Conservation (phyloP, 2,888 invertebrate genomes). For the Eupithecia vulgata region DNA sequence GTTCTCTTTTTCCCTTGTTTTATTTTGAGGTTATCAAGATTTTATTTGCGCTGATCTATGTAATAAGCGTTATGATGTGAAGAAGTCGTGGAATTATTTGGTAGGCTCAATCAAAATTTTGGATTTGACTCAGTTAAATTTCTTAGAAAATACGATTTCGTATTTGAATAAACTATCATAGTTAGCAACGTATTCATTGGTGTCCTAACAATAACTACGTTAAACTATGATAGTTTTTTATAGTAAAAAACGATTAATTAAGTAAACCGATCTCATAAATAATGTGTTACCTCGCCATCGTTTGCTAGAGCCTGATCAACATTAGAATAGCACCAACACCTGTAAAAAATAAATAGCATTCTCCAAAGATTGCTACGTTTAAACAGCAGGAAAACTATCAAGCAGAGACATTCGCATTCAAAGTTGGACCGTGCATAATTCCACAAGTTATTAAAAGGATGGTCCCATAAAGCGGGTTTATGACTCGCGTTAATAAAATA, state of each 20-base stretch:
- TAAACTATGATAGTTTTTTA: no score
- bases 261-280: background rate
- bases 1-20: background rate
- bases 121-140: no score
- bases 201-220: no score
- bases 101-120: background rate
- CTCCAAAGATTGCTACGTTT: background rate
- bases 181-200: no score
- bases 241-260: background rate
- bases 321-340: background rate
- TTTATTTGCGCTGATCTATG: background rate
- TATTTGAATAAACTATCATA: no score
- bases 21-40: background rate
- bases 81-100: background rate
- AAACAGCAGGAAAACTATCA: background rate
- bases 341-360: background rate
- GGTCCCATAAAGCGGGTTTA: conserved; percentile 30
- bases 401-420: background rate
- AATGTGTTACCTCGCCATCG: background rate
- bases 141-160: no score
- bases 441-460: conserved; percentile 20
- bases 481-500: conserved; percentile 25
- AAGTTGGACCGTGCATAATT: conserved; percentile 1
- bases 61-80: background rate
- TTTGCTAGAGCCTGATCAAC: background rate